Evolutionary conservation across 2,113 vertebrate genomes (phyloP), one percentile per base, ranked within the genome.

Genomic region (Psittacus erithacus): DNA sequence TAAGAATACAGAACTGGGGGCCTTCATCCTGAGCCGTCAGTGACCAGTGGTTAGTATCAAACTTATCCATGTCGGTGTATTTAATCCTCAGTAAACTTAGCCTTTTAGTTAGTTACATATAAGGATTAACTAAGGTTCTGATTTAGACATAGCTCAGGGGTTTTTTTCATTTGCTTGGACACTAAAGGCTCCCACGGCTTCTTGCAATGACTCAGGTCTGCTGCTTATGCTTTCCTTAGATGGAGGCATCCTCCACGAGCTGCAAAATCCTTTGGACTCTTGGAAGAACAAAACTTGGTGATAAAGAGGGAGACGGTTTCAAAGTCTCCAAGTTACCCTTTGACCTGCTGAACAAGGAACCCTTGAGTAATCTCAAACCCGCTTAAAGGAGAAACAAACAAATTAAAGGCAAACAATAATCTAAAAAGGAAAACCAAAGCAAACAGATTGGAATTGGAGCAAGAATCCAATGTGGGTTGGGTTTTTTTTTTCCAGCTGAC

Each of bases 301-400:
- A 96, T 96, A 97, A 96, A 96, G 93, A 90, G 71, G 68, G 83
- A 94, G 93, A 97, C 16, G 19, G 92, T 95, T 96, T 94, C 95
- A 96, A 96, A 97, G 96, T 96, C 93, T 95, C 92, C 88, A 63
- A 82, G 55, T 91, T 87, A 91, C 88, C 92, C 96, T 96, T 96
- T 96, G 95, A 95, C 92, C 96, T 73, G 88, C 65, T 95, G 90
- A 94, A 93, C 92, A 97, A 96, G 92, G 83, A 94, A 95, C 86
- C 83, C 86, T 94, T 89, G 81, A 95, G 96, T 95, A 96, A 96
- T 94, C 81, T 94, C 91, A 73, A 94, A 0, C 86, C 65, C 23
- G 8, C 94, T 94, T 97, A 96, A 96, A 93, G 91, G 92, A 95
- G 95, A 96, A 97, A 96, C 93, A 97, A 97, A 92, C 94, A 94